These are phyloP conservation scores for Propithecus coquereli DNA, from an alignment of 2,113 vertebrate species.

Conservation along the genomic window DNA sequence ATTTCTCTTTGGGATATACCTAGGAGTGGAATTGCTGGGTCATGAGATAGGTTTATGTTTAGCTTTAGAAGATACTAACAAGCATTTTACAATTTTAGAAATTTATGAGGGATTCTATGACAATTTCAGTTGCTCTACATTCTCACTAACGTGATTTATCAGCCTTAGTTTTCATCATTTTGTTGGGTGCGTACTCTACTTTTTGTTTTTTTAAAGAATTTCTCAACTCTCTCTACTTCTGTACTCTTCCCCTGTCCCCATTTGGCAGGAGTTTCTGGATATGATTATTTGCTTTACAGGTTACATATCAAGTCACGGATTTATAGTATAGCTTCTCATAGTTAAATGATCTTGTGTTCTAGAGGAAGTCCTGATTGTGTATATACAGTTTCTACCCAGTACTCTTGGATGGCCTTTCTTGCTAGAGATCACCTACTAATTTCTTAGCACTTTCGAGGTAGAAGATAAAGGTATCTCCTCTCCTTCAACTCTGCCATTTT, in stretches of 20 bases:
- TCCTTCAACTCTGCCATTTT: neutral
- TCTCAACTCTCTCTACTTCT: neutral
- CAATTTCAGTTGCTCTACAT: neutral
- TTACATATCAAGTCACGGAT: neutral
- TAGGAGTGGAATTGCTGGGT: neutral
- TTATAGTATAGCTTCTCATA: neutral
- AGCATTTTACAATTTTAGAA: neutral
- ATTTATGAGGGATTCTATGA: neutral
- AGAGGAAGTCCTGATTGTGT: neutral
- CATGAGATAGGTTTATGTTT: neutral
- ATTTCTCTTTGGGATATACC: neutral
- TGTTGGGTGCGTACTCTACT: neutral
- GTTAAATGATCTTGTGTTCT: neutral
- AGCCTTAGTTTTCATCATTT: neutral
- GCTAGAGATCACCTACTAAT: neutral
- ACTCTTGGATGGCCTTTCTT: neutral
- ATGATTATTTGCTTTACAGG: neutral
- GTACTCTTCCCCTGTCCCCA: neutral
- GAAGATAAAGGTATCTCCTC: neutral
- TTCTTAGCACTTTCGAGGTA: neutral
- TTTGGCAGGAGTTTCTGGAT: neutral
- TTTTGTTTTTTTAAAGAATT: neutral
- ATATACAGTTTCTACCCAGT: neutral
- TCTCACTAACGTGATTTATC: neutral
- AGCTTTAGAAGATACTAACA: neutral